Evolutionary conservation across 2,113 vertebrate species (phyloP).

Genomic region (Alaudala cheleensis): DNA sequence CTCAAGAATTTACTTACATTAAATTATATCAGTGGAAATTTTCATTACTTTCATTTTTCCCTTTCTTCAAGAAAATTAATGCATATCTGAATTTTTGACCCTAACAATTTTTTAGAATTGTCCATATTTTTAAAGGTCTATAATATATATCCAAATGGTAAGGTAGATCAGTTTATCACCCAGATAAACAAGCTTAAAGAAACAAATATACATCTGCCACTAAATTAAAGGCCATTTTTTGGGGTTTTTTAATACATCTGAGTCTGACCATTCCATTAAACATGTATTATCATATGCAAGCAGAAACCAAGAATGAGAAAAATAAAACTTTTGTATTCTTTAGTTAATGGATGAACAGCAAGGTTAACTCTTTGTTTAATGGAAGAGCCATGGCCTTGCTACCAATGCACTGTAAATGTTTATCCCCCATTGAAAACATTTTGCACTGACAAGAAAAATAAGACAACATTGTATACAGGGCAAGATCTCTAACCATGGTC

Average conservation of each 20-base stretch:
- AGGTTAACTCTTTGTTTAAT: not conserved
- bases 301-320: not conserved
- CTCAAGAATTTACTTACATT: constrained; percentile 54
- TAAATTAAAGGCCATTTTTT: not conserved
- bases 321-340: not conserved
- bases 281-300: not conserved
- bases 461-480: not conserved
- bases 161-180: not conserved
- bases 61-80: constrained; percentile 11
- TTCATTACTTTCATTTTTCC: not conserved
- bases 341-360: not conserved
- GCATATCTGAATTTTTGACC: not conserved
- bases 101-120: not conserved
- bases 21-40: constrained; percentile 1
- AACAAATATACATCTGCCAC: not conserved
- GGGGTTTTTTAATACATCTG: not conserved
- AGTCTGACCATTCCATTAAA: not conserved
- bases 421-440: not conserved
- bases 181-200: not conserved
- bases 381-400: not conserved
- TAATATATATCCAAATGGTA: not conserved
- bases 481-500: not conserved
- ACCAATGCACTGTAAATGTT: not conserved
- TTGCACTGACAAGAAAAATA: not conserved
- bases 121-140: not conserved